Base-by-base conservation (phyloP, 1,140 invertebrate species). In the Varroa destructor region DNA sequence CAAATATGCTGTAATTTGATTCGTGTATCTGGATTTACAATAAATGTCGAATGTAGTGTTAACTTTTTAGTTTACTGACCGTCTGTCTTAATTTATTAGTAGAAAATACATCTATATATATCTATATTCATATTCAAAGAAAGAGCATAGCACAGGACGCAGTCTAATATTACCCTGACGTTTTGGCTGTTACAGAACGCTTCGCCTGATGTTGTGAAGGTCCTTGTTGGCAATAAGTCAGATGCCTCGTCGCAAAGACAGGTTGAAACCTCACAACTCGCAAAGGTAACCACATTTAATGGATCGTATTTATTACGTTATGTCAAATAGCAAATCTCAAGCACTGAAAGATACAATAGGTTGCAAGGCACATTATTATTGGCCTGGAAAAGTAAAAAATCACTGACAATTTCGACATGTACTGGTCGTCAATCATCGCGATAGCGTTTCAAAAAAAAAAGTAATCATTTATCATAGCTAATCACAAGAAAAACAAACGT, bases 201-300 rank as follows among this genome's bases (percentile, higher is more conserved):
- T 42, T 88, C 88, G 12, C 87, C 88, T 12, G 87, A 90, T 77
- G 89, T 90, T 43, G 87, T 89, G 1, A 90, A 89, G 81, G 87
- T 90, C 54, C 80, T 91, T 76, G 87, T 87, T 12, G 89, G 88
- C 14, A 90, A 91, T 78, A 90, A 91, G 84, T 89, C 88, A 77
- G 89, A 91, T 76, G 85, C 85, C 54, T 83, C 85, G 54, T 83
- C 84, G 71, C 85, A 88, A 75, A 81, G 88, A 75, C 84, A 86
- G 70, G 87, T 91, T 4, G 87, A 89, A 46, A 83, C 84, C 75
- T 87, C 89, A 75, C 84, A 86, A 79, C 88, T 88, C 25, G 84
- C 88, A 81, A 89, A 89, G 83, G 87, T 88, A 81, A 76, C n/a
- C 43, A 36, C 40, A 43, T 72, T 72, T 25, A 25, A 25, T 25